phyloP scores from a whole-genome alignment of 2,113 vertebrate species.

The Pantherophis guttatus region DNA sequence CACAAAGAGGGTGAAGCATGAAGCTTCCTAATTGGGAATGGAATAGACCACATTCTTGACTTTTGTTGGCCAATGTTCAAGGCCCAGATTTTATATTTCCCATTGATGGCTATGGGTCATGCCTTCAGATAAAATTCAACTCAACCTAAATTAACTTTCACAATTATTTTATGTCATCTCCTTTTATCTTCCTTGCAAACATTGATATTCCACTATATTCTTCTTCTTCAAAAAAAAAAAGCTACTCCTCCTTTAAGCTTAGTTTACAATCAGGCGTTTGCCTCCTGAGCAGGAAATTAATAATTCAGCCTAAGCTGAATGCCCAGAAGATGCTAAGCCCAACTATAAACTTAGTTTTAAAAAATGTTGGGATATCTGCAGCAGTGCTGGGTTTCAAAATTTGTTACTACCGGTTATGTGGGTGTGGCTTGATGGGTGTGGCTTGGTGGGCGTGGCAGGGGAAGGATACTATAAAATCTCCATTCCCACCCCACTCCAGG shows the following conservation, averaged over 20 bases:
- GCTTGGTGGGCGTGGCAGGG: no score
- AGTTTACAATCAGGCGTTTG: not conserved
- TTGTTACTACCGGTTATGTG: no score
- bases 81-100: not conserved
- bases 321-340: not conserved
- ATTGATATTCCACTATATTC: not conserved
- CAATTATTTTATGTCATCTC: not conserved
- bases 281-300: not conserved
- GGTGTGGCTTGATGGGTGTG: no score
- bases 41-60: not conserved
- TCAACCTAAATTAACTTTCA: constrained; percentile 35
- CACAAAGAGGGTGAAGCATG: not conserved
- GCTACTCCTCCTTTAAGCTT: not conserved
- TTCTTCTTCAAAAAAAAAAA: not conserved
- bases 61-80: not conserved
- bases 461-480: no score
- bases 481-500: no score
- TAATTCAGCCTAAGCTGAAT: not conserved
- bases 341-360: not conserved
- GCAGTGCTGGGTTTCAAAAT: not conserved
- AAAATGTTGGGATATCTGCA: not conserved
- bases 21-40: not conserved
- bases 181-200: not conserved
- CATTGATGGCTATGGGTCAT: not conserved
- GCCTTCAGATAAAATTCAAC: not conserved